Conservation (phyloP, 2,888 invertebrate genomes). For the Arctia plantaginis region DNA sequence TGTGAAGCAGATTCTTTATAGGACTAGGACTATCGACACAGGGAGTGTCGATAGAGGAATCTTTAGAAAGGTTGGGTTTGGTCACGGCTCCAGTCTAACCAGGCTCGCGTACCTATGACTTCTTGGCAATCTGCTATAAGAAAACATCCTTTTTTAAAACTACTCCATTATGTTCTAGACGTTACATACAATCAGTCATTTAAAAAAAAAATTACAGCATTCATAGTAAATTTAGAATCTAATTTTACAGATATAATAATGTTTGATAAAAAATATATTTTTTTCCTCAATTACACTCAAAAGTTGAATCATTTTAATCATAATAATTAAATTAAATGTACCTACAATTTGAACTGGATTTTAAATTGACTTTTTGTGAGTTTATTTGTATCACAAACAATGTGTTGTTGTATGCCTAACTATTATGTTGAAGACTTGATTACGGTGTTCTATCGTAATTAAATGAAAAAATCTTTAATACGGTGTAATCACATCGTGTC, state of each 20-base stretch:
- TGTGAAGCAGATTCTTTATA: too few relatives aligned
- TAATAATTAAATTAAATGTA: background rate
- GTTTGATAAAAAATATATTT: background rate
- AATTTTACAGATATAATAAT: background rate
- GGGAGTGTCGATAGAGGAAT: too few relatives aligned
- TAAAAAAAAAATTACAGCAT: background rate
- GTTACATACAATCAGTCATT: background rate
- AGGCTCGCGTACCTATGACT: too few relatives aligned
- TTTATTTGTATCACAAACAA: background rate
- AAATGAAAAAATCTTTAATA: background rate
- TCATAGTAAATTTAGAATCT: background rate
- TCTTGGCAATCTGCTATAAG: too few relatives aligned
- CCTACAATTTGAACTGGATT: background rate
- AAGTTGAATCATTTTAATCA: background rate
- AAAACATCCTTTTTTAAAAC: background rate
- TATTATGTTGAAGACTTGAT: background rate
- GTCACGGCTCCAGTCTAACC: too few relatives aligned
- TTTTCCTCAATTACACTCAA: background rate
- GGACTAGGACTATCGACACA: too few relatives aligned
- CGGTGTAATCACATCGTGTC: background rate
- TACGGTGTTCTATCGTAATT: background rate
- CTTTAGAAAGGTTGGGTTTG: too few relatives aligned
- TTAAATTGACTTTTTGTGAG: background rate
- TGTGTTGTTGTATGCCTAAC: background rate
- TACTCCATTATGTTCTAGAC: background rate